Evolutionary conservation across 2,113 vertebrate species (phyloP).

Genomic region (Naja naja): DNA sequence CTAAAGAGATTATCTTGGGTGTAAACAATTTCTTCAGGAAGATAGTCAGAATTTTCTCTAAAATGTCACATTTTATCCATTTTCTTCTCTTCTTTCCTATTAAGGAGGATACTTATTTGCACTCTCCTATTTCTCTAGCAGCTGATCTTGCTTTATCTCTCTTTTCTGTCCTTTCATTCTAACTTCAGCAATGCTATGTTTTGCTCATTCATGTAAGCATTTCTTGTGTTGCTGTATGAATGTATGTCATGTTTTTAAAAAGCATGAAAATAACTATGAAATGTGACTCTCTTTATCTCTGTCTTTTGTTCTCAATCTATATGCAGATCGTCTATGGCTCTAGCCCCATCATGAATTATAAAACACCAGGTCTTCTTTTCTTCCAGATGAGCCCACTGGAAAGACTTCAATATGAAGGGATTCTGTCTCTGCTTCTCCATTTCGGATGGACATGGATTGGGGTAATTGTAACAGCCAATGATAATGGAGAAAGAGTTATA

Average conservation of each 20-base stretch:
- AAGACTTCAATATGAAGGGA: neutral
- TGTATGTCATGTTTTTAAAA: neutral
- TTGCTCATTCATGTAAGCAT: no score
- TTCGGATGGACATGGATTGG: neutral
- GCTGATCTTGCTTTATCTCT: no score
- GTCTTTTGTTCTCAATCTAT: neutral
- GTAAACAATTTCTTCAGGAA: no score
- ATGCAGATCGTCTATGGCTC: neutral
- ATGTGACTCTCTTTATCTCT: no score
- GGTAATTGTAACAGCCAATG: neutral
- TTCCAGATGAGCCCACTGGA: neutral
- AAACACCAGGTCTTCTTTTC: neutral
- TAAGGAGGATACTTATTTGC: neutral
- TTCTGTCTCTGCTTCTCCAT: neutral
- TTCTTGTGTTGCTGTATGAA: neutral
- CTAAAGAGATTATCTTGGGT: no score
- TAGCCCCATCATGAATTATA: neutral
- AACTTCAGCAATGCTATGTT: no score
- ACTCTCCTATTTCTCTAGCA: neutral
- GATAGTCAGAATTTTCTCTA: neutral
- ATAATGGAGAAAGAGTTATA: neutral
- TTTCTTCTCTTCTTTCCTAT: neutral
- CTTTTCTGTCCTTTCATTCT: no score
- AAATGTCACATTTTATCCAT: neutral
- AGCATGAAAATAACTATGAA: no score